Conservation (phyloP, 2,888 invertebrate species). For the Stratiomys singularior region DNA sequence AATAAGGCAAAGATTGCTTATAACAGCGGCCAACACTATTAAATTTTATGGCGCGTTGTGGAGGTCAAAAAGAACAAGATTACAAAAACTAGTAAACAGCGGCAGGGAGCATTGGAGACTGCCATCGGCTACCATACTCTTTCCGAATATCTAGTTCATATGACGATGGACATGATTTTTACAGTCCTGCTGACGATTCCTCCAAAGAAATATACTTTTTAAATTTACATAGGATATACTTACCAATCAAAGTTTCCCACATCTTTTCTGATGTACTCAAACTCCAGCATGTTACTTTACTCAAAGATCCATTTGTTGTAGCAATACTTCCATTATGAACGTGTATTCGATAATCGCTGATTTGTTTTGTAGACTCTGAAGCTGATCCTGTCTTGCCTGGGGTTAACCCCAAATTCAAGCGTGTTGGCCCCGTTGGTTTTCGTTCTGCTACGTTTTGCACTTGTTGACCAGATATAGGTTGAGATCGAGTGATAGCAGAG, state of each 20-base stretch:
- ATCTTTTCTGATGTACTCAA: conserved; percentile 70
- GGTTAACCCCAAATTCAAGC: conserved; percentile 54
- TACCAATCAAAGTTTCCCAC: conserved; percentile 78
- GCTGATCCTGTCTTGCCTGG: conserved; percentile 31
- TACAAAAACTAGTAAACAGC: no score
- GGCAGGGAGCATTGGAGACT: no score
- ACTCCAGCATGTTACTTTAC: conserved; percentile 70
- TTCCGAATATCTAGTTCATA: no score
- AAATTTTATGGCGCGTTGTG: no score
- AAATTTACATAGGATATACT: no score
- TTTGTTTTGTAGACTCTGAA: conserved; percentile 60
- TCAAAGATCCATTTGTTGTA: conserved; percentile 71
- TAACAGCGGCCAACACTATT: no score
- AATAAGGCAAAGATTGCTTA: no score
- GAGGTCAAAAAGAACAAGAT: no score
- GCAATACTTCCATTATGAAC: conserved; percentile 66
- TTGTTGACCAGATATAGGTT: conserved; percentile 58
- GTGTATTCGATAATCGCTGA: conserved; percentile 67
- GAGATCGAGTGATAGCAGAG: conserved; percentile 50
- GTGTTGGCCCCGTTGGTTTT: conserved; percentile 50
- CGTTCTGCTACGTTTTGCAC: conserved; percentile 59
- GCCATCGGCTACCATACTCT: no score
- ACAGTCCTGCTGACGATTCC: no score
- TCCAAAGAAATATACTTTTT: no score
- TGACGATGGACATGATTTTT: no score